Evolutionary conservation across 64 coral and sea anemone species (phyloP), one percentile per base, ranked within the genome.

Genomic region (Montipora cactus): DNA sequence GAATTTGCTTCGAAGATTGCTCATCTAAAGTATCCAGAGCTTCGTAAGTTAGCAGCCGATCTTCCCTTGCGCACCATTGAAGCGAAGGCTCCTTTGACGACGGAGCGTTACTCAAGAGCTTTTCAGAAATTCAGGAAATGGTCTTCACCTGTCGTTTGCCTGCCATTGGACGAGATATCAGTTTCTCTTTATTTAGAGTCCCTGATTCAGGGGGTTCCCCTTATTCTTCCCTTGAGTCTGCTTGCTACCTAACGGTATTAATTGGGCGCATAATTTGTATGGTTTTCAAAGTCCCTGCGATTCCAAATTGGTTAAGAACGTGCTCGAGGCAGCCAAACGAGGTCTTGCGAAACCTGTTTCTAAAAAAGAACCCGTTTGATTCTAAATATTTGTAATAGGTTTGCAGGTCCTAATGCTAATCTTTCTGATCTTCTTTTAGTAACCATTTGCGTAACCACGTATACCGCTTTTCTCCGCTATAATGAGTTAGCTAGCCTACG

Each of bases 361-460:
- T 44, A 93, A 88, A 59, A 93, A 93, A n/a, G 80, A 92, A 16
- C 80, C 90, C 8, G 67, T 92, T 44, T 92, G 81, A 18, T 92
- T 44, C 13, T 28, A 11, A 53, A 72, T 11, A 45, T 88, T 52
- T 93, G 81, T 59, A 68, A 49, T 15, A 69, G 68, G 25, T 78
- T 8, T 77, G 74, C 83, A 50, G 37, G 61, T 44, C 23, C 25
- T 14, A 66, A 13, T 16, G 28, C 75, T 15, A 87, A 44, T 88
- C 64, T 93, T 23, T 44, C 45, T 7, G 11, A 93, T 44, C 25
- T 93, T 16, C 83, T 77, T 25, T 55, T 80, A 47, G 84, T 84
- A 76, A 78, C 92, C 37, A 11, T 93, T 81, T 80, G 79, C 28
- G 67, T 46, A 72, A 80, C 44, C n/a, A 77, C 64, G 7, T 93